A percentile compares a stretch with the other conserved stretches of the same genome.
These are phyloP conservation scores for Hypercompe scribonia DNA, from an alignment of 2,888 invertebrate genomes.

Conservation along the genomic window DNA sequence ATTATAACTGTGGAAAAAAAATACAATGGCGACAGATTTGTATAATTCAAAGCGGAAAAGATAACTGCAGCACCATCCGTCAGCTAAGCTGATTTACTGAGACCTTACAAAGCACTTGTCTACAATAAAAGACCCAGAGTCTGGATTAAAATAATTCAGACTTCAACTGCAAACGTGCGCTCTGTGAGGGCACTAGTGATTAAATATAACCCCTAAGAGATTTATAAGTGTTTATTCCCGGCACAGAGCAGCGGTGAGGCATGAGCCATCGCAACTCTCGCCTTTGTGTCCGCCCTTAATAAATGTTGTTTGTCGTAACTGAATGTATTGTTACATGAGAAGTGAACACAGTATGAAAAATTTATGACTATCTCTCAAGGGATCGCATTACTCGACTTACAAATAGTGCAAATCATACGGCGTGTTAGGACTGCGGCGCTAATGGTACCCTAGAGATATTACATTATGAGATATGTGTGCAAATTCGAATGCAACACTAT, in stretches of 20 bases:
- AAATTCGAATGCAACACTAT: neutral
- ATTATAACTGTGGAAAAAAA: constrained; percentile 25
- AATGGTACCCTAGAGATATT: constrained; percentile 15
- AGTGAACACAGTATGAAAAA: constrained; percentile 68
- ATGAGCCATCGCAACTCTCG: constrained; percentile 54
- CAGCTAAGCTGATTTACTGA: constrained; percentile 83
- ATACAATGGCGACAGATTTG: constrained; percentile 63
- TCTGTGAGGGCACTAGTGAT: constrained; percentile 78
- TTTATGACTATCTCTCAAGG: constrained; percentile 60
- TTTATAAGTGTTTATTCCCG: constrained; percentile 84
- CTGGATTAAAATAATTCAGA: constrained; percentile 79
- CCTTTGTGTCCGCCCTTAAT: constrained; percentile 72
- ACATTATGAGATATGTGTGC: neutral
- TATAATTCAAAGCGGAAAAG: constrained; percentile 69
- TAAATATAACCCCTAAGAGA: constrained; percentile 81
- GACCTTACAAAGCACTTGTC: constrained; percentile 70
- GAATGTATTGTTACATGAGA: constrained; percentile 73
- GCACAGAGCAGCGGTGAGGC: constrained; percentile 56
- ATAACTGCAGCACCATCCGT: constrained; percentile 75
- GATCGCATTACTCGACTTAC: constrained; percentile 55
- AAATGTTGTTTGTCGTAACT: constrained; percentile 77
- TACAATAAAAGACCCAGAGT: constrained; percentile 76
- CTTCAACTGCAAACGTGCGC: constrained; percentile 78
- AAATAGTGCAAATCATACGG: constrained; percentile 53
- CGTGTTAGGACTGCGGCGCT: constrained; percentile 9